Base-by-base conservation (phyloP, 2,113 vertebrate genomes). In the Lophius piscatorius region DNA sequence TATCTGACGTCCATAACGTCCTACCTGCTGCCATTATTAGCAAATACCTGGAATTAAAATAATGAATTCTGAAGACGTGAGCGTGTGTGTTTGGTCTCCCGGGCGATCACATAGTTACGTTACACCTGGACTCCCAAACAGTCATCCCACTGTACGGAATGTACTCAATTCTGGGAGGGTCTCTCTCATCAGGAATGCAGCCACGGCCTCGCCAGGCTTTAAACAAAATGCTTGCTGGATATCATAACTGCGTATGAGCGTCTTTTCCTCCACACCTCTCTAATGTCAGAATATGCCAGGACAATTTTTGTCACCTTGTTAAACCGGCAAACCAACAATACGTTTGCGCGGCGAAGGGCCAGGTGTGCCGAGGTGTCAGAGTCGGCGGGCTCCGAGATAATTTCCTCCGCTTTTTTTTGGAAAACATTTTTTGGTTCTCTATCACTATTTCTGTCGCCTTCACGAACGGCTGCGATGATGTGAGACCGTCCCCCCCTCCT, bases 121-220 rank as follows among this genome's bases (percentile, higher is more conserved):
- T 21, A 8, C 24, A 36, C 58, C 28, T 56, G 66, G 49, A 57
- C 44, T 17, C n/a, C 7, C 20, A 35, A 70, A 28, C 22, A 14
- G 22, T 12, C 5, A 6, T 50, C 11, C 29, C 9, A 34, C n/a
- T 17, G 21, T 16, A 39, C 38, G 49, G 49, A 50, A 54, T 35
- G 28, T 36, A 39, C 24, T 31, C 28, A 23, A 48, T 24, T n/a
- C 3, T 12, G 2, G 20, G 22, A 38, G 6, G 3, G 9, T 31
- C 42, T 48, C 28, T 16, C 11, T 45, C 6, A 12, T 50, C 4
- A 45, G 20, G 9, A 18, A 9, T 9, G n/a, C 31, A 39, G 24
- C 8, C 1, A 8, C 4, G 10, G 17, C 31, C n/a, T n/a, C n/a
- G n/a, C 17, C 16, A 10, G 18, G n/a, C 16, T 40, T 40, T 6